Base-by-base conservation (phyloP, 2,888 invertebrate genomes). In the Meiosimyza platycephala region DNA sequence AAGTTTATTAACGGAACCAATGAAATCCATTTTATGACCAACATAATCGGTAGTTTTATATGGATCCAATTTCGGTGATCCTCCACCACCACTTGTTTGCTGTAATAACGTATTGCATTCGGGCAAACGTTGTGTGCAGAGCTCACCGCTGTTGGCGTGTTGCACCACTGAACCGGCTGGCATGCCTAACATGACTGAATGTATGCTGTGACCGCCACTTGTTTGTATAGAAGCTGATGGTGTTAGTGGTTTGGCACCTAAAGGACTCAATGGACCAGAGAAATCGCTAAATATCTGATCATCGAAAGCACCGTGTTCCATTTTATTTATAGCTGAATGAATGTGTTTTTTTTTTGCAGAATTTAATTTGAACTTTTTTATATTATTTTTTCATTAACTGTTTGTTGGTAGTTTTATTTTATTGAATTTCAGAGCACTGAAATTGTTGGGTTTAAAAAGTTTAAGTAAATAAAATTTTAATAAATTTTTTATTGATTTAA, bases 241-340 rank as follows among this genome's bases (percentile, higher is more conserved):
- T 74, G 83, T 75, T 48, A 87, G 71, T 0, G 86, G 83, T 64
- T 87, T 87, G 54, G 84, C 87, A 28, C 86, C 86, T 63, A 88
- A 75, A 83, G 90, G 87, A 76, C 88, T 88, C 12, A 92, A 89
- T 74, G 89, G 91, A 79, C 89, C 90, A 48, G 89, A 88, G 82
- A 94, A 94, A 87, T 95, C 94, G 78, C 91, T 89, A 86, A 94
- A 95, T 74, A 93, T 92, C 82, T 93, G 93, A 84, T 95, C 95
- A 85, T 95, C 95, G 87, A 94, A 92, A 76, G 88, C 86, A 48
- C 89, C 88, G 82, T 90, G 92, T 86, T 94, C 94, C 93, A 94
- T 92, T 65, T 54, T 54, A 18, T 48, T 40, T 9, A 40, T 6
- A 40, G 40, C 40, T 7, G 9, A 7, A 40, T 40, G 4, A 40